These are phyloP conservation scores for Tortrix viridana DNA, from an alignment of 2,888 invertebrate genomes.

Conservation along the genomic window DNA sequence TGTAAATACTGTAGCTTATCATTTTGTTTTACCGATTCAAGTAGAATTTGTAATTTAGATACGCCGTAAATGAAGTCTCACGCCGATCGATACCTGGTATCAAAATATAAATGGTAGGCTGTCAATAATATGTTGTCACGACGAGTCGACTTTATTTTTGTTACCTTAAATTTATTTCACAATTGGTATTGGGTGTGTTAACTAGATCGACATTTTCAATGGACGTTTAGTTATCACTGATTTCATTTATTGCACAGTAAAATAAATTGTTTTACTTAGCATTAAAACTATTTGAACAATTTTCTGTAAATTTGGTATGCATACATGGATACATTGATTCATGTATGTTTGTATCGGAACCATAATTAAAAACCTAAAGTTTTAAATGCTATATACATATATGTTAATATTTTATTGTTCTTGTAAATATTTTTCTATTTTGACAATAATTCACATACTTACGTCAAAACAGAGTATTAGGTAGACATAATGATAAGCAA, in stretches of 20 bases:
- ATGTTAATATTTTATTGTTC: conserved; percentile 30
- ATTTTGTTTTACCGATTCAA: conserved; percentile 73
- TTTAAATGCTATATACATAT: conserved; percentile 9
- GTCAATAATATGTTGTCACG: conserved; percentile 30
- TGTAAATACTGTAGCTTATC: conserved; percentile 60
- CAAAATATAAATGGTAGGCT: conserved; percentile 15
- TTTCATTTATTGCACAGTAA: conserved; percentile 23
- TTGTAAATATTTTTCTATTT: conserved; percentile 37
- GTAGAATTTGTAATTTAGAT: conserved; percentile 48
- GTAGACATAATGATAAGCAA: conserved; percentile 54
- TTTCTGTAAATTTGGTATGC: conserved; percentile 11
- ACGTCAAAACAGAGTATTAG: conserved; percentile 46
- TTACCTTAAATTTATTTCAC: conserved; percentile 2
- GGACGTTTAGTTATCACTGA: not conserved
- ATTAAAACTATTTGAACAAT: conserved; percentile 16
- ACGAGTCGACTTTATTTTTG: conserved; percentile 5
- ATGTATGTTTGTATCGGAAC: conserved; percentile 14
- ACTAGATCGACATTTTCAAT: too few species aligned
- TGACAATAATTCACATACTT: conserved; percentile 38
- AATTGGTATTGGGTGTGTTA: too few species aligned
- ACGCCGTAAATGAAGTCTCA: conserved; percentile 49
- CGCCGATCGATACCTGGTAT: not conserved
- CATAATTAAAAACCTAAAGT: conserved; percentile 3
- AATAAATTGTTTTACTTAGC: conserved; percentile 17
- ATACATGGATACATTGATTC: conserved; percentile 1